Evolutionary conservation across 2,797 vertebrate genomes (phyloP).

Genomic region (Aldrovandia affinis): DNA sequence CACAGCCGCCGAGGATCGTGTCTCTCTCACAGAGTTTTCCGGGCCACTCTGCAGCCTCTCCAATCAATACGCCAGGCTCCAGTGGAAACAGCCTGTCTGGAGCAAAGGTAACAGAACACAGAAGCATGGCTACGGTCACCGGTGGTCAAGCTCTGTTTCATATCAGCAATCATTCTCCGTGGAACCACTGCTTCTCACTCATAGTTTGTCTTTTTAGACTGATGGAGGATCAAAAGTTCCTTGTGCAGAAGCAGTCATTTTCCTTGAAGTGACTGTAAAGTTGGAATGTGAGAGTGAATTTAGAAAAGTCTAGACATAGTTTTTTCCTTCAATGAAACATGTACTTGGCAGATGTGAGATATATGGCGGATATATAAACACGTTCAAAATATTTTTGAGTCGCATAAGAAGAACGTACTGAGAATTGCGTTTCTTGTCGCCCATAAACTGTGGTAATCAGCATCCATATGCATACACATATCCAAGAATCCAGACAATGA

Average conservation of each 20-base stretch:
- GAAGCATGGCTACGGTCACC: neutral
- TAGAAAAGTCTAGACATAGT: no score
- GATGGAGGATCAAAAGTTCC: neutral
- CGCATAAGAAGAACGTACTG: neutral
- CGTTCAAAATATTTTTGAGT: no score
- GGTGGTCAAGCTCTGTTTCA: neutral
- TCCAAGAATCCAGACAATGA: neutral
- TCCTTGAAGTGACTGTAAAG: neutral
- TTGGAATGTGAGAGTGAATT: no score
- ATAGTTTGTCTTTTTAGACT: neutral
- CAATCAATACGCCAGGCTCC: slow-evolving; percentile 16
- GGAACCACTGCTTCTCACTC: neutral
- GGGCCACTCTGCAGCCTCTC: neutral
- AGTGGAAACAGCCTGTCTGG: neutral
- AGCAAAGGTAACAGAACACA: neutral
- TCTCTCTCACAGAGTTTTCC: neutral
- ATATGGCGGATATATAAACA: no score
- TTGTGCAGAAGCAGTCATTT: neutral
- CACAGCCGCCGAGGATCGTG: neutral
- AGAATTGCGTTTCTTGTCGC: neutral
- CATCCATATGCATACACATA: neutral
- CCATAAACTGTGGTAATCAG: neutral
- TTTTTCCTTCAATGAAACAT: no score
- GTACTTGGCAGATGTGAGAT: no score
- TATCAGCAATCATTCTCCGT: neutral